Percentiles rank a stretch among this genome's conserved stretches.
These are phyloP conservation scores for Moxostoma hubbsi DNA, from an alignment of 2,797 vertebrate genomes.

Conservation along the genomic window DNA sequence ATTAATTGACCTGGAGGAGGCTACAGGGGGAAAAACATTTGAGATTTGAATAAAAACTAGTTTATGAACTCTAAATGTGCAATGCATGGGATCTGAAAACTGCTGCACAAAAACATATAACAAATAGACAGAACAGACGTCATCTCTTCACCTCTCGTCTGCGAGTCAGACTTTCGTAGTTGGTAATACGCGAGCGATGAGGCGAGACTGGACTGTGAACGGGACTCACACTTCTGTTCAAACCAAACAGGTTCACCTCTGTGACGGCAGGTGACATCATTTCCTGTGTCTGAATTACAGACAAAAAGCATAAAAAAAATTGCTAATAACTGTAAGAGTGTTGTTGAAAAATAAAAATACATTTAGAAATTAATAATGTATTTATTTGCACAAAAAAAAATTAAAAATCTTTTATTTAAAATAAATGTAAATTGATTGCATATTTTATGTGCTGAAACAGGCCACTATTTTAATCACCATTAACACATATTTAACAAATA, in stretches of 20 bases:
- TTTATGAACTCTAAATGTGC: background rate
- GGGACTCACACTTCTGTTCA: conserved; percentile 71
- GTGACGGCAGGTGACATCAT: conserved; percentile 71
- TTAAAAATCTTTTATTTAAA: too few species aligned
- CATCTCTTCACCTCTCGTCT: conserved; percentile 63
- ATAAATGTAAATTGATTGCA: too few species aligned
- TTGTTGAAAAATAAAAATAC: too few species aligned
- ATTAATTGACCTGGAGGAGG: conserved; percentile 59
- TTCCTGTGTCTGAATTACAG: conserved; percentile 51
- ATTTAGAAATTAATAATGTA: too few species aligned
- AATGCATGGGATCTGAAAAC: too few species aligned
- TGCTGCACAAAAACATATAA: too few species aligned
- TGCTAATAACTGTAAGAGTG: background rate
- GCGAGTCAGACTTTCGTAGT: conserved; percentile 72
- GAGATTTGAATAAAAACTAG: background rate
- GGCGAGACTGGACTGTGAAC: conserved; percentile 14
- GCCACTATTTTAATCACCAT: too few species aligned
- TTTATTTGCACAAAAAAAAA: too few species aligned
- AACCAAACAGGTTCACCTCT: conserved; percentile 72
- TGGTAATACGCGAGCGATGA: conserved; percentile 64
- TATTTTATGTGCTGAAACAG: too few species aligned
- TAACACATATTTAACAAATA: too few species aligned
- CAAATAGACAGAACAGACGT: background rate
- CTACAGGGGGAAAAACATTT: conserved; percentile 14
- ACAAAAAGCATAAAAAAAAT: background rate